phyloP scores from a whole-genome alignment of 1,140 invertebrate genomes.

The Leptonema lineaticorne region DNA sequence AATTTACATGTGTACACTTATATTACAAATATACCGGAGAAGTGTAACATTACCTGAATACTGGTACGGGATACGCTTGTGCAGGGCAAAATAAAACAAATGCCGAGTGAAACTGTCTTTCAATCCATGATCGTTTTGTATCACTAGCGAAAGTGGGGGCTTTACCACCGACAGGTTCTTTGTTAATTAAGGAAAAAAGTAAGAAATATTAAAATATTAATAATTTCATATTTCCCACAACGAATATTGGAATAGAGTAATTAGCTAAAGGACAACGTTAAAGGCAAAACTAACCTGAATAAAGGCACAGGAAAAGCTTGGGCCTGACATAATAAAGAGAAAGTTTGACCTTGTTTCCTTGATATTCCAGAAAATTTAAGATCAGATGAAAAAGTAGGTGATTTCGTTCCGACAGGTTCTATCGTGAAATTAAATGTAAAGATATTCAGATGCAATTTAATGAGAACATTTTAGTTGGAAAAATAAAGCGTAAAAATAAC shows the following conservation, averaged over 20 bases:
- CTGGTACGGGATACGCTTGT: slow-evolving; percentile 68
- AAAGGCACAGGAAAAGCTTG: slow-evolving; percentile 69
- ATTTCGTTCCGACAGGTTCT: slow-evolving; percentile 74
- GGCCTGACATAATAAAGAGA: slow-evolving; percentile 69
- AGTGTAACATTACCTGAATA: slow-evolving; percentile 63
- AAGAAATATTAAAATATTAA: slow-evolving; percentile 52
- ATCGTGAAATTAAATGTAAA: slow-evolving; percentile 44
- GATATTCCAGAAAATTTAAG: slow-evolving; percentile 61
- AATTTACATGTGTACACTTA: slow-evolving; percentile 10
- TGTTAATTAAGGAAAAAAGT: slow-evolving; percentile 27
- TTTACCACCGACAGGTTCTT: slow-evolving; percentile 67
- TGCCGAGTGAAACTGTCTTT: slow-evolving; percentile 45
- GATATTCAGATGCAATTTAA: too few species aligned
- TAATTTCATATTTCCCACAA: slow-evolving; percentile 55
- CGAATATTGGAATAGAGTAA: slow-evolving; percentile 65
- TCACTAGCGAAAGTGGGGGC: slow-evolving; percentile 61
- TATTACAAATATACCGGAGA: neutral
- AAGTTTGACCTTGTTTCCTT: slow-evolving; percentile 56
- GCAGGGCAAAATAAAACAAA: slow-evolving; percentile 65
- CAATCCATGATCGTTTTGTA: slow-evolving; percentile 53
- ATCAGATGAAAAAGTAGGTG: slow-evolving; percentile 67
- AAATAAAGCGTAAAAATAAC: too few species aligned
- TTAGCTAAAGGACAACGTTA: slow-evolving; percentile 45
- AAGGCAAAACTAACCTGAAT: slow-evolving; percentile 57
- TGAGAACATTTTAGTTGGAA: too few species aligned